Evolutionary conservation across 2,888 invertebrate species (phyloP), one percentile per base, ranked within the genome.

Genomic region (Camptogramma bilineatum): DNA sequence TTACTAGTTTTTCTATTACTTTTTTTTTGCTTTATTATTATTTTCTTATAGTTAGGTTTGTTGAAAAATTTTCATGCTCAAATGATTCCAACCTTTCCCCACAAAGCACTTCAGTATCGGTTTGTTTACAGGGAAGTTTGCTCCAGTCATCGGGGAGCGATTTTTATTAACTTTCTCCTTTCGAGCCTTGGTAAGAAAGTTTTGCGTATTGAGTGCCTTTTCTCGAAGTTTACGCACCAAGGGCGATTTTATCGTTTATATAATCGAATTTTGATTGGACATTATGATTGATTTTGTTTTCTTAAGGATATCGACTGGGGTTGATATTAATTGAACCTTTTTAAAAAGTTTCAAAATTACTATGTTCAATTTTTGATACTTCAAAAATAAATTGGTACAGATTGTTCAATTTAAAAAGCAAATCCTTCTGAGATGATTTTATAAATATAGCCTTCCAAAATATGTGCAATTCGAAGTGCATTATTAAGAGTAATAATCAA

Each of bases 121-220:
- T 84, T 81, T 88, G 88, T 88, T 88, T 86, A 87, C 84, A 78
- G 77, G 73, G 75, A 88, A 88, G 82, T 88, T 88, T 81, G 77
- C 78, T 75, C 73, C 79, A 88, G 86, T 89, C 84, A 87, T 89
- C 88, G 84, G 87, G 86, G 84, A 86, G 75, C 89, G 81, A 88
- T 90, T 90, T 91, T 91, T 91, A 90, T 90, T 88, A 91, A 91
- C 88, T 89, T 87, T 83, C 66, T 42, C 47, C 47, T 52, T 62
- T 54, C 69, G 66, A 68, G 64, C 60, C 71, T 60, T 62, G 62
- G 61, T 52, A 52, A 51, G 66, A 71, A 73, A 73, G 69, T 73
- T 73, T 66, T 57, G 66, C 71, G 64, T 66, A 73, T 71, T 68
- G 71, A 73, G 73, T 71, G 71, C 79, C 78, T 86, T 83, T 85